These are phyloP conservation scores for Atlantisia rogersi DNA, from an alignment of 2,113 vertebrate genomes.

Conservation along the genomic window DNA sequence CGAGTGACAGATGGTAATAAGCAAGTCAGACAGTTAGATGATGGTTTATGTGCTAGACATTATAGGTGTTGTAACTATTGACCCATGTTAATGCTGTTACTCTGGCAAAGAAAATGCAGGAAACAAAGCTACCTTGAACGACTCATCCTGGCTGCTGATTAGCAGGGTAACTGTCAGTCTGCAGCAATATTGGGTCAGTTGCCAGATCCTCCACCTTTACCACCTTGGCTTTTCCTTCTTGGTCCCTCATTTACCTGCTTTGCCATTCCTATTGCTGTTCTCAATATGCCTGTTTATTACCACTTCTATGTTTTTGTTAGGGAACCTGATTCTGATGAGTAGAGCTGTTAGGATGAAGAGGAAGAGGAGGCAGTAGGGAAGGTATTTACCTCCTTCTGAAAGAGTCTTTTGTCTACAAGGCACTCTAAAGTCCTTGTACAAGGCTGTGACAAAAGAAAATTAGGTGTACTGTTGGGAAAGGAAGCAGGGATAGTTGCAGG, in stretches of 20 bases:
- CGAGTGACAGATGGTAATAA: constrained; percentile 67
- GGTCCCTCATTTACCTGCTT: background rate
- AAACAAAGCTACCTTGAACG: constrained; percentile 36
- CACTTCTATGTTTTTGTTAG: background rate
- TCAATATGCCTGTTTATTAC: background rate
- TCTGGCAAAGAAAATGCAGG: constrained; percentile 37
- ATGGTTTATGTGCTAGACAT: constrained; percentile 66
- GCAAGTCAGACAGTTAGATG: constrained; percentile 54
- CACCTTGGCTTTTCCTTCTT: background rate
- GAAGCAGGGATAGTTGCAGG: background rate
- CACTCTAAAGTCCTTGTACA: background rate
- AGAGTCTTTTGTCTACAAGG: background rate
- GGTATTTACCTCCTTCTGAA: background rate
- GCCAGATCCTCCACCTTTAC: background rate
- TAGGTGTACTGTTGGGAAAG: background rate
- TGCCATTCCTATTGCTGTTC: background rate
- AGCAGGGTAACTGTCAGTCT: constrained; percentile 16
- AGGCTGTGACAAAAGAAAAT: background rate
- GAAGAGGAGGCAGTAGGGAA: background rate
- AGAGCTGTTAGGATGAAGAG: background rate
- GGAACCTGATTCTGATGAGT: background rate
- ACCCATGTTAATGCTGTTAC: constrained; percentile 46
- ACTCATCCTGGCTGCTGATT: background rate
- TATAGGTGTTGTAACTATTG: constrained; percentile 41
- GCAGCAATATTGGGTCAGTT: background rate